Conservation (phyloP, 2,888 invertebrate genomes). For the Acrocyrtus sp. region DNA sequence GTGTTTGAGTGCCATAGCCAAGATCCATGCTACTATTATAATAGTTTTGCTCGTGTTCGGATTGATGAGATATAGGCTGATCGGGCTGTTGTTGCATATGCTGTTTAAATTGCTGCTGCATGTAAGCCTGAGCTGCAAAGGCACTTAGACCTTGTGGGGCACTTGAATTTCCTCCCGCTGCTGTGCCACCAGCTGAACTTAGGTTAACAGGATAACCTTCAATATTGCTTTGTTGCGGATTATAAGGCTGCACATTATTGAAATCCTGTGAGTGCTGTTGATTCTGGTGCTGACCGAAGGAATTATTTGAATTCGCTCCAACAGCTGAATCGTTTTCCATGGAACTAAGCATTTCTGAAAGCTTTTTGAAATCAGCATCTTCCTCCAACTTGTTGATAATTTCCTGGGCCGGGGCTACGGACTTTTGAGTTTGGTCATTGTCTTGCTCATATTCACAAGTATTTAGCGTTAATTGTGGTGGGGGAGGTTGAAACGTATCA, state of each 20-base stretch:
- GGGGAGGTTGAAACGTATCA: slow-evolving; percentile 30
- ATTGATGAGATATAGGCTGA: slow-evolving; percentile 18
- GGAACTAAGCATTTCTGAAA: slow-evolving; percentile 62
- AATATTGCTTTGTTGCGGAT: slow-evolving; percentile 12
- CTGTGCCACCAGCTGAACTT: slow-evolving; percentile 17
- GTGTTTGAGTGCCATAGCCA: not conserved
- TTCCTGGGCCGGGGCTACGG: slow-evolving; percentile 24
- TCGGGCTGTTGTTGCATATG: slow-evolving; percentile 25
- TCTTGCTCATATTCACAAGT: slow-evolving; percentile 24
- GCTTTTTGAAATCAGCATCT: slow-evolving; percentile 61
- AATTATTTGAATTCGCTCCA: not conserved
- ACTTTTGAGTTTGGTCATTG: not conserved
- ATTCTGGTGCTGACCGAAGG: slow-evolving; percentile 3
- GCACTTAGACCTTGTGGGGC: slow-evolving; percentile 43
- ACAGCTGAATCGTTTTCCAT: slow-evolving; percentile 58
- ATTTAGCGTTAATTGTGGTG: slow-evolving; percentile 35
- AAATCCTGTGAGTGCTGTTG: slow-evolving; percentile 1
- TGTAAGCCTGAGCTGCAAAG: slow-evolving; percentile 45
- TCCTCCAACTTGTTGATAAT: slow-evolving; percentile 59
- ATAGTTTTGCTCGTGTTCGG: slow-evolving; percentile 27
- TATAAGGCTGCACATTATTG: slow-evolving; percentile 10
- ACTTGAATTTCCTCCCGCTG: slow-evolving; percentile 3
- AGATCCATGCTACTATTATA: slow-evolving; percentile 14
- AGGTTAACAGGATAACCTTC: slow-evolving; percentile 30
- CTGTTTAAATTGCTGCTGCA: slow-evolving; percentile 44